Percentiles rank a stretch among this genome's conserved stretches.
phyloP scores from a whole-genome alignment of 2,113 vertebrate species.

The Myocastor coypus region DNA sequence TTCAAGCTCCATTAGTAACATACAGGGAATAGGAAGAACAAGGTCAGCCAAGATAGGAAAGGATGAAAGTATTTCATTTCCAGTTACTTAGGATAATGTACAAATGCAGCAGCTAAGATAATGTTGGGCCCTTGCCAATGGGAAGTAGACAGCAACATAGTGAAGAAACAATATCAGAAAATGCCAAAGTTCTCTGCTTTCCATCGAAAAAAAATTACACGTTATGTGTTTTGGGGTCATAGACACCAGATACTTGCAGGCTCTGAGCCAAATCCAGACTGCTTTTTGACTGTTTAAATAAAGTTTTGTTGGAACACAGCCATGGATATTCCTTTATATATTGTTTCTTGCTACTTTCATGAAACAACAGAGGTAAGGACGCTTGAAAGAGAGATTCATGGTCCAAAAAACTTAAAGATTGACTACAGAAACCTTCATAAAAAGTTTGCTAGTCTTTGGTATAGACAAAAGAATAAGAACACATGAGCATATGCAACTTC shows the following conservation, averaged over 20 bases:
- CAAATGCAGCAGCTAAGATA: conserved; percentile 42
- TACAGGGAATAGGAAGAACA: conserved; percentile 60
- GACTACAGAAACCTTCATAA: neutral
- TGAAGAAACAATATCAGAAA: conserved; percentile 9
- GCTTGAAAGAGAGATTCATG: neutral
- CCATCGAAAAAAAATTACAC: neutral
- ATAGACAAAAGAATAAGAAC: neutral
- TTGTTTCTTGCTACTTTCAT: neutral
- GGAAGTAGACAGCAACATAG: neutral
- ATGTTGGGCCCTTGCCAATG: conserved; percentile 25
- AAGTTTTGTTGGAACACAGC: conserved; percentile 13
- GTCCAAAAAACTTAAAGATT: neutral
- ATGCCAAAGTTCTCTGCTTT: conserved; percentile 12
- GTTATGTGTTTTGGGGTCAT: neutral
- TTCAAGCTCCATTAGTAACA: conserved; percentile 81
- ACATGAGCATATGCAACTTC: neutral
- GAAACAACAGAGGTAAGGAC: neutral
- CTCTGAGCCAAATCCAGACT: neutral
- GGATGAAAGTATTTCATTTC: conserved; percentile 73
- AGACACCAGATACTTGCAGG: neutral
- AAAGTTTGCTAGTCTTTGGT: neutral
- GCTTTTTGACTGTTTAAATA: conserved; percentile 30
- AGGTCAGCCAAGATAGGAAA: conserved; percentile 70
- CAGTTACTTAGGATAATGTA: conserved; percentile 64
- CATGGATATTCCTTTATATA: neutral